A percentile compares a stretch with the other conserved stretches of the same genome.
phyloP scores from a whole-genome alignment of 1,140 invertebrate genomes.

The Helicorthomorpha holstii region DNA sequence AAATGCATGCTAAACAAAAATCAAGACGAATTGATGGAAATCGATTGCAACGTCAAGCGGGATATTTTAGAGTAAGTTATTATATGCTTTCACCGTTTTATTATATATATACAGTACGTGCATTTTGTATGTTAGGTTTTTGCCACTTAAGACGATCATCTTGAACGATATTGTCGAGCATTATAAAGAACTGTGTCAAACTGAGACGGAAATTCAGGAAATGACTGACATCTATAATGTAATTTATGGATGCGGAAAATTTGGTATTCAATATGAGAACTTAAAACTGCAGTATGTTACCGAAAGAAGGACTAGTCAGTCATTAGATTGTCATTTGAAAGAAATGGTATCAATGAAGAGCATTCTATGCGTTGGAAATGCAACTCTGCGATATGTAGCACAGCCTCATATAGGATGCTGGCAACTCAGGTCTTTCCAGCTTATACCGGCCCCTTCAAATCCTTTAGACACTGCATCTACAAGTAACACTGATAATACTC shows the following conservation, averaged over 20 bases:
- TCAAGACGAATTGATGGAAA: neutral
- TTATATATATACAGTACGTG: neutral
- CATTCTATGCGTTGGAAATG: slow-evolving; percentile 10
- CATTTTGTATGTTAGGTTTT: neutral
- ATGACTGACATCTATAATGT: neutral
- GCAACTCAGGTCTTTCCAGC: neutral
- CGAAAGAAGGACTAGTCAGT: neutral
- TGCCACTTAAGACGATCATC: neutral
- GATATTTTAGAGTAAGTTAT: neutral
- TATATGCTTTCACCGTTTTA: neutral
- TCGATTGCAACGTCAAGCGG: neutral
- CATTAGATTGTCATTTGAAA: slow-evolving; percentile 1
- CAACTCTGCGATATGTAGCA: slow-evolving; percentile 6
- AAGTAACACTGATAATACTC: neutral
- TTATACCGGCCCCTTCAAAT: neutral
- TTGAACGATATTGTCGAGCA: neutral
- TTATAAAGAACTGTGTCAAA: neutral
- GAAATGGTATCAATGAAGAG: neutral
- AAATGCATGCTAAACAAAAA: slow-evolving; percentile 5
- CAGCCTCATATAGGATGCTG: neutral
- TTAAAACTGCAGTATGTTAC: neutral
- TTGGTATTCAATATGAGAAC: neutral
- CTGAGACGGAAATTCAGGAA: slow-evolving; percentile 3
- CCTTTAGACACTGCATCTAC: neutral
- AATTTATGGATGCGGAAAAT: slow-evolving; percentile 3